A percentile compares a stretch with the other conserved stretches of the same genome.
phyloP scores from a whole-genome alignment of 2,113 vertebrate genomes.

The Oreotrochilus melanogaster region DNA sequence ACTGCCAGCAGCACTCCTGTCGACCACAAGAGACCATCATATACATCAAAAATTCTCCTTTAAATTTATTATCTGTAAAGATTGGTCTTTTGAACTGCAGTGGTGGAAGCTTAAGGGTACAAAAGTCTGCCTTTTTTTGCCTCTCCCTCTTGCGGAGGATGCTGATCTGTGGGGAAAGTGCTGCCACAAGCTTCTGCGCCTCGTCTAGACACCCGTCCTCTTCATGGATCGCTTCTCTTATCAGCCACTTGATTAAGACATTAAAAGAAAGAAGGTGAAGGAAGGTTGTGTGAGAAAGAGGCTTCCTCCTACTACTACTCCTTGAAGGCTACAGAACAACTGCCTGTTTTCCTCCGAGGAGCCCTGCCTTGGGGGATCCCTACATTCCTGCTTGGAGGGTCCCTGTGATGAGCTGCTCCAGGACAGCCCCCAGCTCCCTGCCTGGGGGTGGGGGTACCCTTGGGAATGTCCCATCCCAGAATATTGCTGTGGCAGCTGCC shows the following conservation, averaged over 20 bases:
- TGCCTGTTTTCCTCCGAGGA: not conserved
- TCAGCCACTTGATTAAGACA: conserved; percentile 81
- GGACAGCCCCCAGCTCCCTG: fast-evolving
- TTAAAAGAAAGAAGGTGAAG: conserved; percentile 78
- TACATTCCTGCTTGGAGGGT: fast-evolving
- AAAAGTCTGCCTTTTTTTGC: conserved; percentile 78
- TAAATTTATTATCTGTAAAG: conserved; percentile 87
- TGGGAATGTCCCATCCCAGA: not conserved
- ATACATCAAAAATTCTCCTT: conserved; percentile 87
- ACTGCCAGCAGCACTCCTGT: conserved; percentile 76
- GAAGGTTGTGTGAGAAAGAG: conserved; percentile 69
- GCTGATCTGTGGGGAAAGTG: conserved; percentile 64
- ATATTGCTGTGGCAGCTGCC: fast-evolving
- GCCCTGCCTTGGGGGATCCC: not conserved
- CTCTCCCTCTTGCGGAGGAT: conserved; percentile 43
- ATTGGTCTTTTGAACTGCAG: conserved; percentile 84
- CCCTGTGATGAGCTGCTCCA: not conserved
- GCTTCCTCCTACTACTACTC: not conserved
- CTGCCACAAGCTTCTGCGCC: conserved; percentile 62
- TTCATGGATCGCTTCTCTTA: conserved; percentile 78
- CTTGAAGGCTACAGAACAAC: not conserved
- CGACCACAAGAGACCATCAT: conserved; percentile 82
- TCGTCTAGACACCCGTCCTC: conserved; percentile 71
- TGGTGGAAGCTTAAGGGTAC: conserved; percentile 82
- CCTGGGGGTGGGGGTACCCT: fast-evolving